phyloP scores from a whole-genome alignment of 2,113 vertebrate species.

The Pseudopipra pipra region DNA sequence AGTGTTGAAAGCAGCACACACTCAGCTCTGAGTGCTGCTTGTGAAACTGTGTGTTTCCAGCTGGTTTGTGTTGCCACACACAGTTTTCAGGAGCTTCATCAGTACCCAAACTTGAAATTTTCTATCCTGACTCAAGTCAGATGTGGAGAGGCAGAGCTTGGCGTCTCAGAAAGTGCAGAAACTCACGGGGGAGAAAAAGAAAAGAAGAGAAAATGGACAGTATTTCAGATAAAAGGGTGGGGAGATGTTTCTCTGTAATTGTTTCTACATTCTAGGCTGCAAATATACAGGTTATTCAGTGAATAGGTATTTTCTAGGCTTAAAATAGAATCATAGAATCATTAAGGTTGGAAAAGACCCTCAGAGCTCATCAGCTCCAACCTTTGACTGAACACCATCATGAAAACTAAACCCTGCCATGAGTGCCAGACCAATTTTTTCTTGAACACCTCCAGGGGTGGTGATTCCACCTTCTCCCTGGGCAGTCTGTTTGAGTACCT shows the following conservation, averaged over 20 bases:
- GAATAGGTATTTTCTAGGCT: neutral
- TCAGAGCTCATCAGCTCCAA: accelerated
- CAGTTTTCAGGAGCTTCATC: neutral
- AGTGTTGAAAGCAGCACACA: neutral
- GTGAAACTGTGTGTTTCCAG: neutral
- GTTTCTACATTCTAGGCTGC: neutral
- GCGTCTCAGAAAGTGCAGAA: neutral
- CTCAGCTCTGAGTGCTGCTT: neutral
- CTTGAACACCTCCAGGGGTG: neutral
- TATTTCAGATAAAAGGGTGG: neutral
- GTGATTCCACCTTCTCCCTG: accelerated
- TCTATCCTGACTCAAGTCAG: neutral
- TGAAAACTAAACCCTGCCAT: neutral
- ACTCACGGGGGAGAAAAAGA: accelerated
- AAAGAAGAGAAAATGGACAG: neutral
- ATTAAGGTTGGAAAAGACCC: neutral
- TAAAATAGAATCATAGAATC: neutral
- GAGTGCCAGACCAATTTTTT: neutral
- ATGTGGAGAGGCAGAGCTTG: neutral
- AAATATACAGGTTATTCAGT: neutral
- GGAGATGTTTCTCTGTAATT: neutral
- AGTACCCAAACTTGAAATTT: neutral
- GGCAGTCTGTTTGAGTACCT: accelerated
- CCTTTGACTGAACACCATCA: accelerated
- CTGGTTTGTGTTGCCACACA: accelerated